Evolutionary conservation across 92 coral and sea anemone species (phyloP).

Genomic region (Anthopleura xanthogrammica): DNA sequence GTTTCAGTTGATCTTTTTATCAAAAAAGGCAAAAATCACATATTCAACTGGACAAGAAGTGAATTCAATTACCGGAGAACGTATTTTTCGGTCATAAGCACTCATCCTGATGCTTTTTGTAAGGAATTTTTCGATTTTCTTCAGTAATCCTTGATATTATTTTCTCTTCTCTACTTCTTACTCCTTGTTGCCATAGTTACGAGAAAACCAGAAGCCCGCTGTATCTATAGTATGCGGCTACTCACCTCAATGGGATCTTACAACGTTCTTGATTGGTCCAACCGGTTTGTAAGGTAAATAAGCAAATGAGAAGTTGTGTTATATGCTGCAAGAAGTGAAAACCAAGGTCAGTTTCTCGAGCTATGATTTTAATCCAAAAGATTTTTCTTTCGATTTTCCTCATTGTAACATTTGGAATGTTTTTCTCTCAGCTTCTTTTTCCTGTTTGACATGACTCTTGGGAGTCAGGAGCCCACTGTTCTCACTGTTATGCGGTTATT

Average conservation of each 20-base stretch:
- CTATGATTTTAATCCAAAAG: too few relatives aligned
- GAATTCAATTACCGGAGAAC: constrained; percentile 63
- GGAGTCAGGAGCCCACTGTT: background rate
- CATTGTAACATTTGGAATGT: too few relatives aligned
- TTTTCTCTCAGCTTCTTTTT: too few relatives aligned
- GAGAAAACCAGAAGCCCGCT: constrained; percentile 11
- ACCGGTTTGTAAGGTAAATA: background rate
- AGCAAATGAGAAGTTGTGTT: constrained; percentile 15
- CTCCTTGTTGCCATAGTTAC: constrained; percentile 54
- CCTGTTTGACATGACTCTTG: background rate
- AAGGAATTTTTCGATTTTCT: constrained; percentile 3
- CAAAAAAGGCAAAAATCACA: background rate
- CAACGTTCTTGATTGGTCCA: constrained; percentile 9
- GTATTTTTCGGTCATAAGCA: constrained; percentile 60
- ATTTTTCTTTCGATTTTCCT: too few relatives aligned
- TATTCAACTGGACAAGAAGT: background rate
- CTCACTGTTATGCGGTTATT: background rate
- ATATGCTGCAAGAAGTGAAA: constrained; percentile 4
- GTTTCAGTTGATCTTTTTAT: background rate
- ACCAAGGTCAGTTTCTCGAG: too few relatives aligned
- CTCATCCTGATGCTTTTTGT: constrained; percentile 44
- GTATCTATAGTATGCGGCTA: background rate
- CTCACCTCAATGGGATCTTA: background rate
- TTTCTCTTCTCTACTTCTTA: background rate
- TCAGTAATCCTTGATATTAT: background rate